Conservation (phyloP, 2,113 vertebrate species). For the Ibidorhyncha struthersii region DNA sequence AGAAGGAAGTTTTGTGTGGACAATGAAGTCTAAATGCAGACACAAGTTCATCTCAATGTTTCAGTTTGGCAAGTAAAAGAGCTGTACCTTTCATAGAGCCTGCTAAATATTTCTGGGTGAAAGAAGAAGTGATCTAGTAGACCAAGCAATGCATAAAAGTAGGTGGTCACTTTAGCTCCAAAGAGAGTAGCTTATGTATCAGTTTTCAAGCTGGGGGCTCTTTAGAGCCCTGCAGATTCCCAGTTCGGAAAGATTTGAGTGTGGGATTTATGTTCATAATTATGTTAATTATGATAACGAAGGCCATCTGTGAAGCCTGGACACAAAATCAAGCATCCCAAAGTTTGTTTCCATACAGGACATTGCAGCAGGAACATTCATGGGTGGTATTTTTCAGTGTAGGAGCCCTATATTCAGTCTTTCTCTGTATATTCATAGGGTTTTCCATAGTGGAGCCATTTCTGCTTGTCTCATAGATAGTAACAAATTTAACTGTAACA, state of each 20-base stretch:
- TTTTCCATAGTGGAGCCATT: not conserved
- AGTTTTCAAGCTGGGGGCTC: not conserved
- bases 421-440: not conserved
- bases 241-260: not conserved
- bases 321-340: not conserved
- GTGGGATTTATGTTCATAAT: not conserved
- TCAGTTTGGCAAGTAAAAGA: not conserved
- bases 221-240: not conserved
- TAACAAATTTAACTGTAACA: not conserved
- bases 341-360: not conserved
- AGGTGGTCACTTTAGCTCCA: not conserved
- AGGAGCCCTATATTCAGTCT: not conserved
- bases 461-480: not conserved
- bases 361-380: not conserved
- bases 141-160: not conserved
- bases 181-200: not conserved
- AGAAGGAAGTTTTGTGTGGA: not conserved
- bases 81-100: not conserved
- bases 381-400: not conserved
- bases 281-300: not conserved
- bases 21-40: not conserved
- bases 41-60: not conserved
- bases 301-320: not conserved
- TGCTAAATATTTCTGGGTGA: not conserved
- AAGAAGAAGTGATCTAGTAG: not conserved